Conservation (phyloP, 2,888 invertebrate species). For the Netelia fuscicornis region DNA sequence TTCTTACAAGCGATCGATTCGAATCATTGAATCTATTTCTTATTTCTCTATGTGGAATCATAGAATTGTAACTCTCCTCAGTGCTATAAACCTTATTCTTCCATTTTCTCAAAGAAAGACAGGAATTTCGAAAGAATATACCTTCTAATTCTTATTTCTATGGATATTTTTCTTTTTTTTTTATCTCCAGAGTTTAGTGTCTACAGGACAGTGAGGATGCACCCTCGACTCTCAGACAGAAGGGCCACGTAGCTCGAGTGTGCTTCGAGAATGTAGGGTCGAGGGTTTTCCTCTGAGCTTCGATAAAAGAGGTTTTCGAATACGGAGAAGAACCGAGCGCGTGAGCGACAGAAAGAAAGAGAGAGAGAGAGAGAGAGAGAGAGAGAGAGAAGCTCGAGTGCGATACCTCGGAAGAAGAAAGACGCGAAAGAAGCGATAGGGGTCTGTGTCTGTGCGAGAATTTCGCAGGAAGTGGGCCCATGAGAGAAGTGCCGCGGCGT, state of each 20-base stretch:
- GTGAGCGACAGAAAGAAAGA: not conserved
- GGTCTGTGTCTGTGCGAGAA: constrained; percentile 2
- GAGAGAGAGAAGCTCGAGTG: constrained; percentile 25
- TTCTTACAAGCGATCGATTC: too few species aligned
- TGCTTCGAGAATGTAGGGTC: constrained; percentile 43
- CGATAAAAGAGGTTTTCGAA: constrained; percentile 50
- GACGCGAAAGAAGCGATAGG: constrained; percentile 38
- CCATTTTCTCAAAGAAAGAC: not conserved
- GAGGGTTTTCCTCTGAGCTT: constrained; percentile 48
- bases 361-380: too few species aligned
- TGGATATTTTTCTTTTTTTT: not conserved
- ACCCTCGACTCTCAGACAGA: constrained; percentile 38
- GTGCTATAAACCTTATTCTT: not conserved
- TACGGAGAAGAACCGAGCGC: constrained; percentile 33
- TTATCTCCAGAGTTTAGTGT: constrained; percentile 2
- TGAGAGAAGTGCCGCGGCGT: constrained; percentile 52
- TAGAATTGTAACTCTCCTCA: not conserved
- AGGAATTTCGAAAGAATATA: constrained; percentile 20
- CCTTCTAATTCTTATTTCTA: constrained; percentile 24
- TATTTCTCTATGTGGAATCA: too few species aligned
- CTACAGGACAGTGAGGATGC: constrained; percentile 1
- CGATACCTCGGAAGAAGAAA: constrained; percentile 28
- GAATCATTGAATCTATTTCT: too few species aligned
- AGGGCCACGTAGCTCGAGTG: constrained; percentile 33
- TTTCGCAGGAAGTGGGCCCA: constrained; percentile 7